These are phyloP conservation scores for Liodrosophila aerea DNA, from an alignment of 2,888 invertebrate genomes.

Conservation along the genomic window DNA sequence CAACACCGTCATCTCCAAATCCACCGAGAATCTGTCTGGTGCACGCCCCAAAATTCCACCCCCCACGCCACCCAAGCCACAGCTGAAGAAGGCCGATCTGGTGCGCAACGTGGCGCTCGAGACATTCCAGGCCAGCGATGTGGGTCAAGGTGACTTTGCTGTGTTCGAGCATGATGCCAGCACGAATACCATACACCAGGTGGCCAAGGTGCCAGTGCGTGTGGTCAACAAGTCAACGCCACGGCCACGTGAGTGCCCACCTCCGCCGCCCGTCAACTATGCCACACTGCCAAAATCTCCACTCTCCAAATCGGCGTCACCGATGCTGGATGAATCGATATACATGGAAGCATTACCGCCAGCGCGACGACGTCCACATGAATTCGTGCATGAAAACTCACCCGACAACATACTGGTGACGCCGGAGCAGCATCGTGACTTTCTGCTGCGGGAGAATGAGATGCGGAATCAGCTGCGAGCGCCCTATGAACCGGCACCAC, in stretches of 20 bases:
- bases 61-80: conserved; percentile 79
- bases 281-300: conserved; percentile 77
- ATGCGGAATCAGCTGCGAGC: conserved; percentile 79
- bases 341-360: conserved; percentile 81
- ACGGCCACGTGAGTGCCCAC: conserved; percentile 81
- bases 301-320: conserved; percentile 29
- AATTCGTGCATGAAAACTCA: conserved; percentile 81
- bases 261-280: conserved; percentile 82
- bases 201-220: conserved; percentile 71
- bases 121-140: conserved; percentile 79
- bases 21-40: conserved; percentile 75
- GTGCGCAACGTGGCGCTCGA: conserved; percentile 80
- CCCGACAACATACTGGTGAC: conserved; percentile 81
- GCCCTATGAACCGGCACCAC: conserved; percentile 72
- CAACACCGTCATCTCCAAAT: conserved; percentile 65
- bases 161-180: conserved; percentile 81
- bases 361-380: conserved; percentile 74
- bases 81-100: conserved; percentile 80
- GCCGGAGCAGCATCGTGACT: conserved; percentile 81
- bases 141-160: conserved; percentile 81
- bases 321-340: conserved; percentile 57
- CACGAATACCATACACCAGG: conserved; percentile 81
- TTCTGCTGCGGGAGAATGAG: conserved; percentile 81
- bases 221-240: conserved; percentile 53
- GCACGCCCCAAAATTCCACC: conserved; percentile 67